phyloP scores from a whole-genome alignment of 2,113 vertebrate genomes.

The Antechinus flavipes region DNA sequence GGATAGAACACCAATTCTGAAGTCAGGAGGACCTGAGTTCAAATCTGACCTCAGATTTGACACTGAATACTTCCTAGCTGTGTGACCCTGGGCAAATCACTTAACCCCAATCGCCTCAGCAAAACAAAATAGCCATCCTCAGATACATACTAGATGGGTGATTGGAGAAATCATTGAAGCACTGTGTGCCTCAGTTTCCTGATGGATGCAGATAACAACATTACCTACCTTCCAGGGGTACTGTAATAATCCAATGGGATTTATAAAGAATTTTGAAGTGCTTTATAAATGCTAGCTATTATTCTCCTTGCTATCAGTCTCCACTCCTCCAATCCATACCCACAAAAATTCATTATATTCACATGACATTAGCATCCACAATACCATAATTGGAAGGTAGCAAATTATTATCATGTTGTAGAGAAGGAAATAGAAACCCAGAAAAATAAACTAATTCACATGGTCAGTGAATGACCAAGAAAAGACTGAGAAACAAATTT shows the following conservation, averaged over 20 bases:
- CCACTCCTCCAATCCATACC: neutral
- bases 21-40: too few relatives aligned
- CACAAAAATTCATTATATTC: neutral
- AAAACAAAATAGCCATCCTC: neutral
- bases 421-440: conserved; percentile 5
- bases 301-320: neutral
- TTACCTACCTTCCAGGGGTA: neutral
- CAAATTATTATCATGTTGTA: neutral
- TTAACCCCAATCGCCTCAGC: too few relatives aligned
- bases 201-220: neutral
- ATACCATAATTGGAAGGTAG: neutral
- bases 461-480: neutral
- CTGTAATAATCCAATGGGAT: neutral
- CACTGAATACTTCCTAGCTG: too few relatives aligned
- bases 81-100: too few relatives aligned
- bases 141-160: neutral
- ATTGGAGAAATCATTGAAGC: neutral
- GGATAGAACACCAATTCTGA: too few relatives aligned
- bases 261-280: neutral
- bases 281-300: neutral
- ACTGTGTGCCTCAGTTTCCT: neutral
- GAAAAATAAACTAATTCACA: neutral
- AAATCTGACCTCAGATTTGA: too few relatives aligned
- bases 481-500: neutral
- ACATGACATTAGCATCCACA: neutral